phyloP scores from a whole-genome alignment of 2,797 vertebrate species.

The Valencia hispanica region DNA sequence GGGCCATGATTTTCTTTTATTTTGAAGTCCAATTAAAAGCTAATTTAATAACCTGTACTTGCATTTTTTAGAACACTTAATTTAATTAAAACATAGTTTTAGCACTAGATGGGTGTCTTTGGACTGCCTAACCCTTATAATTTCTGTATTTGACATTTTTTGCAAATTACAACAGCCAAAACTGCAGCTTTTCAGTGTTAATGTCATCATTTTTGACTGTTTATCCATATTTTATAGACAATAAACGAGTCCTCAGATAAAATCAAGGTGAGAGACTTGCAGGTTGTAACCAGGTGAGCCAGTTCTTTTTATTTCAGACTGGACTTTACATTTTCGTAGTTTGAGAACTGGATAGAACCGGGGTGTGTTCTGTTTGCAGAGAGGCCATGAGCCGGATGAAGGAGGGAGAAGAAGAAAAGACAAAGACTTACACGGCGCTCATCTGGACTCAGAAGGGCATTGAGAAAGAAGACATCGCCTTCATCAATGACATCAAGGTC shows the following conservation, averaged over 20 bases:
- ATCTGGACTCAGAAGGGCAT: constrained; percentile 91
- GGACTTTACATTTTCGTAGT: neutral
- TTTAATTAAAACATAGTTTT: too few relatives aligned
- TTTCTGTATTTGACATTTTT: neutral
- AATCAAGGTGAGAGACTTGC: constrained; percentile 93
- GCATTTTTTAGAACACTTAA: neutral
- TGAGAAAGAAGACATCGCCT: constrained; percentile 82
- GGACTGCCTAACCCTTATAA: neutral
- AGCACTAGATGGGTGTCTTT: neutral
- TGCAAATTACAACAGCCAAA: neutral
- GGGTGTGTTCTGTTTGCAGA: constrained; percentile 68
- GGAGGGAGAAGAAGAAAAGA: constrained; percentile 97
- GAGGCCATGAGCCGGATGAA: constrained; percentile 96
- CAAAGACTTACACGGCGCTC: constrained; percentile 94
- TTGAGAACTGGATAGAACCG: neutral
- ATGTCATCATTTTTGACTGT: too few relatives aligned
- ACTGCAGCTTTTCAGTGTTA: too few relatives aligned
- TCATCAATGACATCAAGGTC: constrained; percentile 90
- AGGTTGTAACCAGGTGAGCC: constrained; percentile 92
- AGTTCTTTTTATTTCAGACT: neutral
- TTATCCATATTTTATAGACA: constrained; percentile 77
- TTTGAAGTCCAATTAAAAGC: neutral
- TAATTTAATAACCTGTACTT: neutral
- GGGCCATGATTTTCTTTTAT: neutral
- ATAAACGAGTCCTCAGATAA: constrained; percentile 94